These are phyloP conservation scores for Tribolium madens DNA, from an alignment of 1,140 invertebrate genomes.

Conservation along the genomic window DNA sequence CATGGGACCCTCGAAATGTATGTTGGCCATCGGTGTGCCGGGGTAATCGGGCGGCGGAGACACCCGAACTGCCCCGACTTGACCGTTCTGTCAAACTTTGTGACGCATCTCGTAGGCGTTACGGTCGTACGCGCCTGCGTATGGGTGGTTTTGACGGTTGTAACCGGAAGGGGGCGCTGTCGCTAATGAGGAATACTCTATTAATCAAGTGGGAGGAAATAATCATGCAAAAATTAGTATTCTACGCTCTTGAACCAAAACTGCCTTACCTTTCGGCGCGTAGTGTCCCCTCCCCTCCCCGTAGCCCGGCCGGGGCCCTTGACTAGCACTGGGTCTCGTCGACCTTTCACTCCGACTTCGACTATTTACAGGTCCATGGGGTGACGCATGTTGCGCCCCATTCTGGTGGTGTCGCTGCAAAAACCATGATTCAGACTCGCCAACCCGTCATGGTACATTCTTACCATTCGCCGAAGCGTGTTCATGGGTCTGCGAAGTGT, in stretches of 20 bases:
- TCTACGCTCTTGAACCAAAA: conserved; percentile 19
- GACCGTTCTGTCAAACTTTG: conserved; percentile 65
- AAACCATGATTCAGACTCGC: conserved; percentile 48
- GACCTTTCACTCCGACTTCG: conserved; percentile 58
- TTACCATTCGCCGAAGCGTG: conserved; percentile 85
- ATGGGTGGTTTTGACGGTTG: conserved; percentile 71
- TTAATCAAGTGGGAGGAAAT: conserved; percentile 21
- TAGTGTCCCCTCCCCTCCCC: conserved; percentile 80
- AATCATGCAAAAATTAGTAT: not conserved
- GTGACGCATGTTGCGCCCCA: conserved; percentile 57
- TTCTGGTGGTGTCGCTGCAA: conserved; percentile 46
- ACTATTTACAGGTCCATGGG: conserved; percentile 61
- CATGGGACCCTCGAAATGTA: conserved; percentile 53
- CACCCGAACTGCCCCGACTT: conserved; percentile 54
- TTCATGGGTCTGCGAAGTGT: conserved; percentile 90
- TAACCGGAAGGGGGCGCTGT: conserved; percentile 72
- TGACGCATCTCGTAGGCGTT: conserved; percentile 67
- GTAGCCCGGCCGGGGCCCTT: conserved; percentile 75
- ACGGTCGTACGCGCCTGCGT: conserved; percentile 75
- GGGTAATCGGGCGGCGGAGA: conserved; percentile 65
- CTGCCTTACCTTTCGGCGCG: conserved; percentile 75
- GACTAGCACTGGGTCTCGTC: conserved; percentile 66
- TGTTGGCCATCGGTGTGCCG: conserved; percentile 60
- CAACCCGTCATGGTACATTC: conserved; percentile 38
- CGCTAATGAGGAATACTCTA: conserved; percentile 68